Evolutionary conservation across 2,113 vertebrate species (phyloP).

Genomic region (Orientallactaga bullata): DNA sequence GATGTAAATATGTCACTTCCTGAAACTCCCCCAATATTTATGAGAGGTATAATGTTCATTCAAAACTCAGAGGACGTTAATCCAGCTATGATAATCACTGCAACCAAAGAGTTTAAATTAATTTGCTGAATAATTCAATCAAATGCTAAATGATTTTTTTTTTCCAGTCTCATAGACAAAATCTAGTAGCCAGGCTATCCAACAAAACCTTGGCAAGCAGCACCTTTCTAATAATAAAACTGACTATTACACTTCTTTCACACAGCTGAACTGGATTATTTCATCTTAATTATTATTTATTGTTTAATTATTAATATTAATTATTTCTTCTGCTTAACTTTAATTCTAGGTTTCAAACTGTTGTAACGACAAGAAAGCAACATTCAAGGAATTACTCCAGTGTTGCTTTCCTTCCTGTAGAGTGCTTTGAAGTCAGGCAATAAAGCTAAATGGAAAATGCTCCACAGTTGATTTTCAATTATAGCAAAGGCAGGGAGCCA

Average conservation of each 20-base stretch:
- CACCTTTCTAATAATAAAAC: conserved; percentile 72
- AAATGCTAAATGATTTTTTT: conserved; percentile 10
- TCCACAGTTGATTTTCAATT: conserved; percentile 87
- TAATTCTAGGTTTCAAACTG: conserved; percentile 83
- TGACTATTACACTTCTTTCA: conserved; percentile 78
- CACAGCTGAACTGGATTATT: conserved; percentile 73
- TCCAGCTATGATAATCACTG: neutral
- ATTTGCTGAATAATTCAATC: conserved; percentile 39
- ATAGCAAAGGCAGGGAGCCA: conserved; percentile 85
- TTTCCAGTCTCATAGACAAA: conserved; percentile 46
- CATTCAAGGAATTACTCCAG: conserved; percentile 79
- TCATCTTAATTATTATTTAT: too few species aligned
- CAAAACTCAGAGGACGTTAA: neutral
- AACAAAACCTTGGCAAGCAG: conserved; percentile 80
- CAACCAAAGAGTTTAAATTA: neutral
- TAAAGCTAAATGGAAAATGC: conserved; percentile 88
- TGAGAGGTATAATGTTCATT: neutral
- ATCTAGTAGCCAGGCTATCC: conserved; percentile 60
- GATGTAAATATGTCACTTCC: neutral
- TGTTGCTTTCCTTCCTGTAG: conserved; percentile 76
- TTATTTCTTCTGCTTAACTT: conserved; percentile 79
- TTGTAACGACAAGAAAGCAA: conserved; percentile 78
- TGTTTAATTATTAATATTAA: too few species aligned
- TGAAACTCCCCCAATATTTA: neutral
- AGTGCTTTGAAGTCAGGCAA: conserved; percentile 85